phyloP scores from a whole-genome alignment of 2,888 invertebrate species.

The Epinotia brunnichana region DNA sequence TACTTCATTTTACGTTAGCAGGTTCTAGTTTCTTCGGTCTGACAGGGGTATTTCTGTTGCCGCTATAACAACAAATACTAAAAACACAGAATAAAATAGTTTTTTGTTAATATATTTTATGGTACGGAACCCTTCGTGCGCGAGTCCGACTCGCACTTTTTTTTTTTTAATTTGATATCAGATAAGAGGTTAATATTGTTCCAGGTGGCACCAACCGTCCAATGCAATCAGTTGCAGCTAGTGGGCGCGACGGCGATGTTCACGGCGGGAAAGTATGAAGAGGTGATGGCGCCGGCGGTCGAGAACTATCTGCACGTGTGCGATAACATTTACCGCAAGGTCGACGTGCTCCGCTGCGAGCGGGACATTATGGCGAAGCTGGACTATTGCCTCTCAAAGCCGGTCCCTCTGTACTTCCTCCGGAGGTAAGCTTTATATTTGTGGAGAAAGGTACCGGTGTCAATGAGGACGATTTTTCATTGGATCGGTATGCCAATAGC shows the following conservation, averaged over 20 bases:
- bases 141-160: too few species aligned
- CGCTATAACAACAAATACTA: too few species aligned
- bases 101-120: too few species aligned
- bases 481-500: too few species aligned
- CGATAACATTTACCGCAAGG: conserved; percentile 91
- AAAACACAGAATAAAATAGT: too few species aligned
- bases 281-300: conserved; percentile 94
- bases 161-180: too few species aligned
- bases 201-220: conserved; percentile 85
- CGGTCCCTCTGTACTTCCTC: conserved; percentile 94
- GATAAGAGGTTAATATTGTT: conserved; percentile 48
- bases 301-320: conserved; percentile 95
- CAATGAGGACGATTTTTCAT: not conserved
- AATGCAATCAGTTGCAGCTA: conserved; percentile 91
- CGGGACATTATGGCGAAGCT: conserved; percentile 89
- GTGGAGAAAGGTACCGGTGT: not conserved
- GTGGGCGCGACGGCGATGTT: too few species aligned
- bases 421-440: conserved; percentile 84
- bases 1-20: too few species aligned
- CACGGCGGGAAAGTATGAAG: conserved; percentile 97
- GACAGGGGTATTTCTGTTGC: too few species aligned
- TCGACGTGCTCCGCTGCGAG: conserved; percentile 93
- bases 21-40: too few species aligned
- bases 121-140: too few species aligned
- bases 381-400: conserved; percentile 92